Evolutionary conservation across 2,797 vertebrate genomes (phyloP), one percentile per base, ranked within the genome.

Genomic region (Alfaro cultratus): DNA sequence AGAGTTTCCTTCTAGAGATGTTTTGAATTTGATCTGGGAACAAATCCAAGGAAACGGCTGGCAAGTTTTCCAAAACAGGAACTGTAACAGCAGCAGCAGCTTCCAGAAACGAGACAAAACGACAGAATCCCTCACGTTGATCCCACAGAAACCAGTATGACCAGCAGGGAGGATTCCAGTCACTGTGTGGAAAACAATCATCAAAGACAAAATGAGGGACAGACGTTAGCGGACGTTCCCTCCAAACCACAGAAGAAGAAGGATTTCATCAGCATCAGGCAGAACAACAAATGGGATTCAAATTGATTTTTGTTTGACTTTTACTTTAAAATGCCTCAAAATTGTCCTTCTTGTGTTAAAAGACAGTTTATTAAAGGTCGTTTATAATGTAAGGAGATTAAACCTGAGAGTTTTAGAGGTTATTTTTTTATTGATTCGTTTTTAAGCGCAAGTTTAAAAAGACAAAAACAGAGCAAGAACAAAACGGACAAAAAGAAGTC

Each of bases 141-240:
- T 70, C 53, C 64, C 23, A 15, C 55, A 7, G 67, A 75, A 81
- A n/a, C 78, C 74, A 5, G 78, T 75, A 74, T 62, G 83, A 86
- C 31, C 41, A 1, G 9, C 68, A 72, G 73, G 75, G 76, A 70
- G n/a, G 71, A 79, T 62, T 81, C 68, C 60, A 70, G 73, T 21
- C 75, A 73, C 70, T 16, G 72, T 76, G 83, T 73, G 60, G 60
- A 79, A 82, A 74, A 80, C 76, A 80, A 76, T 86, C 67, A 43
- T 51, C 75, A n/a, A 45, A 80, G 62, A 80, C 29, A 43, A 80
- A 80, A 84, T 67, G 78, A 88, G 75, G 81, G 74, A 68, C 21
- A 83, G 74, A 82, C 74, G 55, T 55, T 62, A 34, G 23, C 72
- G 71, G 74, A 34, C 64, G 11, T 1, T 5, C 5, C 39, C 23